A percentile compares a stretch with the other conserved stretches of the same genome.
Conservation (phyloP, 2,888 invertebrate species). For the Sthenelais limicola region DNA sequence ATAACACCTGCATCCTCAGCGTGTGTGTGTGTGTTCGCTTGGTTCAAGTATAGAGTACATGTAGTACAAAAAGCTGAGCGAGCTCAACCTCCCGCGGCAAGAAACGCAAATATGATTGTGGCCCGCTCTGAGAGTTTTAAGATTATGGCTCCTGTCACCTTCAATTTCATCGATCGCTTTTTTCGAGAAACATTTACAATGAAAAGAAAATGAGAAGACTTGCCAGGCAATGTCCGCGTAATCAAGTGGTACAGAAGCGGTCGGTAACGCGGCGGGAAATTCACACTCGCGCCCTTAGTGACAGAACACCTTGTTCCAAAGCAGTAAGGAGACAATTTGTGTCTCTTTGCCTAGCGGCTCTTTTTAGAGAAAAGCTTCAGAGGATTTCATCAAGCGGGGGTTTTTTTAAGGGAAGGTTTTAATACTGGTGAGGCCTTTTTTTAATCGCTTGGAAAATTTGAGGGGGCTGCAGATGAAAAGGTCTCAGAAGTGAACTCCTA, state of each 20-base stretch:
- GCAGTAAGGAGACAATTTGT: neutral
- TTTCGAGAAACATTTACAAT: conserved; percentile 1
- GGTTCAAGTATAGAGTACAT: too few relatives aligned
- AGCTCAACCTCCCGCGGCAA: neutral
- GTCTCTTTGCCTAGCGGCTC: neutral
- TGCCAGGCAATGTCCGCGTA: neutral
- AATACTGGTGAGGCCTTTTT: conserved; percentile 20
- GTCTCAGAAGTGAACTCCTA: too few relatives aligned
- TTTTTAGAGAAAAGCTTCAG: conserved; percentile 1
- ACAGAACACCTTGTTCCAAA: neutral
- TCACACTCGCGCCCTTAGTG: too few relatives aligned
- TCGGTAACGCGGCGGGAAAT: neutral
- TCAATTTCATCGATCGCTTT: neutral
- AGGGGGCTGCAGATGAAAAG: too few relatives aligned
- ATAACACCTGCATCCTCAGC: too few relatives aligned
- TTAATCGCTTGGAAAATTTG: conserved; percentile 11
- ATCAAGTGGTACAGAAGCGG: neutral
- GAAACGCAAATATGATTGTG: neutral
- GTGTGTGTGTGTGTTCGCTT: too few relatives aligned
- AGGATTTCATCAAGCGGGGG: conserved; percentile 7
- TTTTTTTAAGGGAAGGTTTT: conserved; percentile 7
- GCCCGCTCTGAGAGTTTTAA: too few relatives aligned
- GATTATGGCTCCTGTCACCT: neutral
- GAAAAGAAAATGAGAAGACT: neutral
- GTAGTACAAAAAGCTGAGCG: neutral